Conservation (phyloP, 2,113 vertebrate species). For the Seriola quinqueradiata region DNA sequence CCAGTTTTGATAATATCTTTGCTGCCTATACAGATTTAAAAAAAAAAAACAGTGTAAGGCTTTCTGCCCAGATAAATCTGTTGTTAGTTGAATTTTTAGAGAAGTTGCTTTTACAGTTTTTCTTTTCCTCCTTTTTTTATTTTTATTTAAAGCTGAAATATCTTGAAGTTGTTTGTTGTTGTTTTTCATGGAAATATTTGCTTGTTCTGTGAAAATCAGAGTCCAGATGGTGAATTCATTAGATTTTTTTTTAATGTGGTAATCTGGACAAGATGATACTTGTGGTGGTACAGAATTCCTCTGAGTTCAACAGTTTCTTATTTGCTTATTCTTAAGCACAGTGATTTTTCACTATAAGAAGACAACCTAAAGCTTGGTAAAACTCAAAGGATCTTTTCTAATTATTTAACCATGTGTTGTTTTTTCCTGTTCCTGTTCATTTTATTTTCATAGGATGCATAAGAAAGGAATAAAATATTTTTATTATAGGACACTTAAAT, state of each 20-base stretch:
- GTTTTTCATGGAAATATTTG: background rate
- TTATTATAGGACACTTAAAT: background rate
- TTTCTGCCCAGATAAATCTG: background rate
- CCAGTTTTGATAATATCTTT: background rate
- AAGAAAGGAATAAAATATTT: background rate
- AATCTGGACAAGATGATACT: background rate
- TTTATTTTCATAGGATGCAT: background rate
- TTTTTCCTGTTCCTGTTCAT: background rate
- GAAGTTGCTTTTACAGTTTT: background rate
- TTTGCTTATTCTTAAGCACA: background rate
- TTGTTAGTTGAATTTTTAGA: background rate
- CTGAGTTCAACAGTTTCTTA: background rate
- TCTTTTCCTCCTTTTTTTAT: background rate
- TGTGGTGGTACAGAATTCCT: background rate
- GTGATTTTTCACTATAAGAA: slow-evolving; percentile 16
- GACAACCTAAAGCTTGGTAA: background rate
- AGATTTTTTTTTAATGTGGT: background rate
- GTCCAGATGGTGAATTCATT: background rate
- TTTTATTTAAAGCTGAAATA: slow-evolving; percentile 4
- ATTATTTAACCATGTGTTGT: background rate
- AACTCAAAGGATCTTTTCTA: background rate
- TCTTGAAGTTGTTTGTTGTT: background rate
- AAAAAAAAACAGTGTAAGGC: background rate
- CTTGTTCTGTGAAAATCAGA: background rate
- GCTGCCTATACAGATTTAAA: background rate